Evolutionary conservation across 2,888 invertebrate genomes (phyloP).

Genomic region (Hecatera dysodea): DNA sequence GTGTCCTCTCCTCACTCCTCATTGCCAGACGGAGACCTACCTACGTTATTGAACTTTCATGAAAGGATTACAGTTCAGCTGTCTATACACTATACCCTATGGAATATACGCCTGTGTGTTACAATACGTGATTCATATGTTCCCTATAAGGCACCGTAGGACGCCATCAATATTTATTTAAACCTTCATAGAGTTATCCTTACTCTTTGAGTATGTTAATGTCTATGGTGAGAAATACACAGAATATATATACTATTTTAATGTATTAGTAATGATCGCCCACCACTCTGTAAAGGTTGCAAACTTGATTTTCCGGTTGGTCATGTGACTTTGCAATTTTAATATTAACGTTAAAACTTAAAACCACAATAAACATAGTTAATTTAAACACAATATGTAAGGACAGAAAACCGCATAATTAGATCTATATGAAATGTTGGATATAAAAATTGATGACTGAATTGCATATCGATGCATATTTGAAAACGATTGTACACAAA

Average conservation of each 20-base stretch:
- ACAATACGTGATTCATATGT: conserved; percentile 56
- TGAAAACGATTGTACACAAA: conserved; percentile 9
- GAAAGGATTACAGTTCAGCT: conserved; percentile 54
- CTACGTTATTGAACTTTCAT: conserved; percentile 77
- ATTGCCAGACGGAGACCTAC: conserved; percentile 62
- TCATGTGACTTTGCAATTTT: conserved; percentile 26
- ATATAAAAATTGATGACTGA: conserved; percentile 3
- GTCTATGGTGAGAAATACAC: conserved; percentile 35
- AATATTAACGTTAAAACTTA: conserved; percentile 22
- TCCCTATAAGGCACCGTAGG: conserved; percentile 33
- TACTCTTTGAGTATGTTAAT: conserved; percentile 25
- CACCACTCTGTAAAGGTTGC: conserved; percentile 32
- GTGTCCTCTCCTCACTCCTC: conserved; percentile 59
- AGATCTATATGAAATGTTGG: background rate
- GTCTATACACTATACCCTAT: conserved; percentile 37
- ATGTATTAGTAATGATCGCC: conserved; percentile 46
- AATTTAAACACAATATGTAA: background rate
- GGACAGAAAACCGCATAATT: background rate
- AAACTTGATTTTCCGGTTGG: conserved; percentile 48
- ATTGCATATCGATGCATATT: conserved; percentile 28
- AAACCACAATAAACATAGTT: conserved; percentile 19
- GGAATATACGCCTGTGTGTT: conserved; percentile 28
- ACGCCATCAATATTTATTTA: conserved; percentile 38
- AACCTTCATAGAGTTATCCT: conserved; percentile 13
- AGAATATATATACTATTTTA: conserved; percentile 42